Conservation (phyloP, 1,140 invertebrate species). For the Phymorhynchus buccinoides region DNA sequence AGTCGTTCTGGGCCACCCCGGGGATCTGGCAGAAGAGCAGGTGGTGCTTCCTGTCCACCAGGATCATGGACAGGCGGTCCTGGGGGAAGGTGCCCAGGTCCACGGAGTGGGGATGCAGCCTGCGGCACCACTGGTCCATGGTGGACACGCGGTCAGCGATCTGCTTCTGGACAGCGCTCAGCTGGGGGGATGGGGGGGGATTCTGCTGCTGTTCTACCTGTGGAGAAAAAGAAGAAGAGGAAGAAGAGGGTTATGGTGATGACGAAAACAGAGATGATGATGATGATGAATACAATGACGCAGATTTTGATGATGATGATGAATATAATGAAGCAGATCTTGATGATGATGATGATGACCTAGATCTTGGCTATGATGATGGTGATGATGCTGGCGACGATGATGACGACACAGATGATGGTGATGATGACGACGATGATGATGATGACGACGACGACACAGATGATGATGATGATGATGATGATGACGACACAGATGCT, state of each 20-base stretch:
- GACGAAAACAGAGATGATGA: neutral
- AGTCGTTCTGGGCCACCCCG: slow-evolving; percentile 96
- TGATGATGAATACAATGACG: too few species aligned
- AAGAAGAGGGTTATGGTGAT: too few species aligned
- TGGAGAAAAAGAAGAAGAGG: neutral
- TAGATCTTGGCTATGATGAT: too few species aligned
- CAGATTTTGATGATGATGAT: neutral
- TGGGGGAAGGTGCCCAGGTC: slow-evolving; percentile 44
- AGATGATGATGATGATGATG: too few species aligned
- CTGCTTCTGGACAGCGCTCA: slow-evolving; percentile 20
- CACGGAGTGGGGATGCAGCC: slow-evolving; percentile 41
- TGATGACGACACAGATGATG: too few species aligned
- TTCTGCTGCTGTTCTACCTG: neutral
- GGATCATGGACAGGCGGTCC: slow-evolving; percentile 53
- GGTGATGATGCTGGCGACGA: too few species aligned
- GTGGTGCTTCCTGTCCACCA: slow-evolving; percentile 63
- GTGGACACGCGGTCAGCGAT: slow-evolving; percentile 42
- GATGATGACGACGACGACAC: too few species aligned
- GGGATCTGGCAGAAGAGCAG: slow-evolving; percentile 91
- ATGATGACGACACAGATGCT: too few species aligned
- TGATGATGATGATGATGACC: neutral
- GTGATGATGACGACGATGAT: too few species aligned
- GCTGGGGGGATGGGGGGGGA: neutral
- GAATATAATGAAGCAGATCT: neutral
- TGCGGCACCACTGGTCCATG: slow-evolving; percentile 52